phyloP scores from a whole-genome alignment of 2,888 invertebrate genomes.

The Philereme vetulata region DNA sequence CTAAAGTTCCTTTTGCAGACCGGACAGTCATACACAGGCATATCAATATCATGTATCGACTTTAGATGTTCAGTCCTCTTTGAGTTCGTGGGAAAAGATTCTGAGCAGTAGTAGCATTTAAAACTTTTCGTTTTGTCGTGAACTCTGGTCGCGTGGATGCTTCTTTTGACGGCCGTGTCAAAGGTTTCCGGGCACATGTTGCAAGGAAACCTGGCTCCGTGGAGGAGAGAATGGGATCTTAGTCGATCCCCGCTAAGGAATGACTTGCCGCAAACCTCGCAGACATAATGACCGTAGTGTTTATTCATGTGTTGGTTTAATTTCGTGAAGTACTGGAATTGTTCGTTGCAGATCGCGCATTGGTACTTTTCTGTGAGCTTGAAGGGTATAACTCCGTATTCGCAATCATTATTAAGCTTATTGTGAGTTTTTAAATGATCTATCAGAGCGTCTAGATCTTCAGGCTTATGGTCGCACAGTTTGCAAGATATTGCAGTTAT shows the following conservation, averaged over 20 bases:
- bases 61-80: slow-evolving; percentile 14
- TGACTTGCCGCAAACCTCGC: slow-evolving; percentile 18
- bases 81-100: slow-evolving; percentile 4
- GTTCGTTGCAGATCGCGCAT: slow-evolving; percentile 21
- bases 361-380: slow-evolving; percentile 11
- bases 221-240: slow-evolving; percentile 10
- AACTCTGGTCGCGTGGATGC: slow-evolving; percentile 5
- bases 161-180: slow-evolving; percentile 4
- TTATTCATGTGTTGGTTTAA: slow-evolving; percentile 29
- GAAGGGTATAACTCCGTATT: slow-evolving; percentile 14
- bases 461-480: slow-evolving; percentile 11
- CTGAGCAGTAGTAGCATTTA: slow-evolving; percentile 17
- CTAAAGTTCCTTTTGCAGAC: slow-evolving; percentile 14
- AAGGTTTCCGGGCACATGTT: slow-evolving; percentile 13
- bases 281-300: slow-evolving; percentile 22
- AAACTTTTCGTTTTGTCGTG: slow-evolving; percentile 7
- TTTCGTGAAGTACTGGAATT: slow-evolving; percentile 22
- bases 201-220: slow-evolving; percentile 10
- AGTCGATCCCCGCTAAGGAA: slow-evolving; percentile 20
- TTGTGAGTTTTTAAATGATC: slow-evolving; percentile 14
- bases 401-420: not conserved
- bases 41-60: slow-evolving; percentile 7
- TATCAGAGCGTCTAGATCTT: slow-evolving; percentile 11
- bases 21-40: slow-evolving; percentile 18
- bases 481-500: slow-evolving; percentile 15